Evolutionary conservation across 1,140 invertebrate species (phyloP).

Genomic region (Meloidogyne floridensis): DNA sequence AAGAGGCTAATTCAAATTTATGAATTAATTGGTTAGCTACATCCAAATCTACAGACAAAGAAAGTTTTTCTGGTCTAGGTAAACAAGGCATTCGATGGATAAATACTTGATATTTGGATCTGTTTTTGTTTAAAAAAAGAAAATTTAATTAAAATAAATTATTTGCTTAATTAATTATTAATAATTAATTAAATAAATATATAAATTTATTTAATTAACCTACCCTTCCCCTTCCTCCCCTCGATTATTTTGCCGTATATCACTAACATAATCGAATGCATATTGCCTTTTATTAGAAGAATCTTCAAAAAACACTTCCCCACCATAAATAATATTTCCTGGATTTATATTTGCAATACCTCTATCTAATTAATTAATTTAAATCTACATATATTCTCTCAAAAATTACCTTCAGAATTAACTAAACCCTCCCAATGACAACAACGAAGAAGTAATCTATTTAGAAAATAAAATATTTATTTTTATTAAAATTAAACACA

Average conservation of each 20-base stretch:
- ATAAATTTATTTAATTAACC: too few species aligned
- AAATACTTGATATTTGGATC: slow-evolving; percentile 43
- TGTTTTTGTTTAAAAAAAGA: background rate
- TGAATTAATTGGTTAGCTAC: background rate
- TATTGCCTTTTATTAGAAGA: slow-evolving; percentile 42
- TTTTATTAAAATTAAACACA: too few species aligned
- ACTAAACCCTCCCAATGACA: slow-evolving; percentile 42
- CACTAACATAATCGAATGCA: slow-evolving; percentile 56
- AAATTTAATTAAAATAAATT: too few species aligned
- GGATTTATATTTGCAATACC: slow-evolving; percentile 49
- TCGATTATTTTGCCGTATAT: background rate
- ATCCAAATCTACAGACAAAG: background rate
- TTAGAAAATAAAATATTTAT: too few species aligned
- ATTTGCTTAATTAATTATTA: too few species aligned
- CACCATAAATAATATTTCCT: slow-evolving; percentile 56
- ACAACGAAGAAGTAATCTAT: slow-evolving; percentile 47
- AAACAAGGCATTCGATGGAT: slow-evolving; percentile 53
- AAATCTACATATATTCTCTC: background rate
- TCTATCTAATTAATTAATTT: slow-evolving; percentile 37
- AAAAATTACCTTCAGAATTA: slow-evolving; percentile 34
- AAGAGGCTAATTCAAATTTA: background rate
- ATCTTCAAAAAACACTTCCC: slow-evolving; percentile 41
- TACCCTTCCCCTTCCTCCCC: background rate
- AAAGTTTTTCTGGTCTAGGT: slow-evolving; percentile 43
- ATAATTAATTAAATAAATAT: too few species aligned